A percentile compares a stretch with the other conserved stretches of the same genome.
phyloP scores from a whole-genome alignment of 2,888 invertebrate species.

The Sabatieria punctata region DNA sequence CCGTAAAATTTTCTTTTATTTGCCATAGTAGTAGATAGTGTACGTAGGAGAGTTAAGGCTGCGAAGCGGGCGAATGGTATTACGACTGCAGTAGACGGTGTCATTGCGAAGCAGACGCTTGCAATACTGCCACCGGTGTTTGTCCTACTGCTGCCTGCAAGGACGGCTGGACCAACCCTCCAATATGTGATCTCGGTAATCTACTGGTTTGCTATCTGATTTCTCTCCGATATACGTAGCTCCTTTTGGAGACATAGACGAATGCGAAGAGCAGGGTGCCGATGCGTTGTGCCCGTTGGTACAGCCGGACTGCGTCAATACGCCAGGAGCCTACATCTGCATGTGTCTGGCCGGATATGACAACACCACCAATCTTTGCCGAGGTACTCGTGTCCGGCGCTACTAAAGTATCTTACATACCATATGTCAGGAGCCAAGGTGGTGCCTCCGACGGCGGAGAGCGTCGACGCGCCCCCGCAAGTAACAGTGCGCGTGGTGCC shows the following conservation, averaged over 20 bases:
- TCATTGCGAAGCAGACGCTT: constrained; percentile 24
- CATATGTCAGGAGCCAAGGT: too few species aligned
- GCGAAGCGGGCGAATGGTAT: constrained; percentile 10
- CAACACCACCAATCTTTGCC: constrained; percentile 18
- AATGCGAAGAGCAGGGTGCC: constrained; percentile 40
- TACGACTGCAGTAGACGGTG: constrained; percentile 15
- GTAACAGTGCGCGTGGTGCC: too few species aligned
- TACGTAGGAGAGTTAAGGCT: constrained; percentile 5
- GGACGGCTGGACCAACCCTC: constrained; percentile 23
- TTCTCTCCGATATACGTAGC: background rate
- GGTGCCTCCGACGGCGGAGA: too few species aligned
- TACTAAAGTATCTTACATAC: too few species aligned
- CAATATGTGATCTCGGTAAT: constrained; percentile 22
- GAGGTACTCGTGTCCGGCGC: constrained; percentile 5
- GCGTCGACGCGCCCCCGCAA: too few species aligned
- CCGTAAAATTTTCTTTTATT: background rate
- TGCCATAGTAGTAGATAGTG: background rate
- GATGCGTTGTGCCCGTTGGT: constrained; percentile 41
- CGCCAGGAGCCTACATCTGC: constrained; percentile 75
- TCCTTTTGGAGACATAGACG: constrained; percentile 46
- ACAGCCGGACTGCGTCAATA: constrained; percentile 72
- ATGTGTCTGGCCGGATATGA: constrained; percentile 61
- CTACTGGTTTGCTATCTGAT: background rate
- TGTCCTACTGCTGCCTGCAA: constrained; percentile 23
- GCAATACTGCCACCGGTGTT: constrained; percentile 24